Evolutionary conservation across 2,797 vertebrate species (phyloP).

Genomic region (Lepilemur ruficaudatus): DNA sequence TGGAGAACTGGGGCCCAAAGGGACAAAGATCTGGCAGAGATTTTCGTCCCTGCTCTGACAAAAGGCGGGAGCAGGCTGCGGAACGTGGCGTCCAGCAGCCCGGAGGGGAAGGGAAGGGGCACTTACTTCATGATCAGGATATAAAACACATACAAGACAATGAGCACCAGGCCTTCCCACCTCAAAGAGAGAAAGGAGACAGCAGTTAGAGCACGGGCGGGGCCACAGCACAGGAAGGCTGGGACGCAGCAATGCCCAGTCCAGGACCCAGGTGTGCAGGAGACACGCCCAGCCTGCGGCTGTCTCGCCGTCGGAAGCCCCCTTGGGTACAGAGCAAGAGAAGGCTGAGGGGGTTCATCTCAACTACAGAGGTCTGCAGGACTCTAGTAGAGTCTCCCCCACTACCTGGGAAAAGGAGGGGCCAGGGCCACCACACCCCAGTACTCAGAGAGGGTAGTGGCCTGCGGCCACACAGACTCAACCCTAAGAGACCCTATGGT

Average conservation of each 20-base stretch:
- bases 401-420: not conserved
- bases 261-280: fast-evolving
- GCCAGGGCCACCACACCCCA: not conserved
- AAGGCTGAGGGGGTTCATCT: not conserved
- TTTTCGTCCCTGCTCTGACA: not conserved
- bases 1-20: not conserved
- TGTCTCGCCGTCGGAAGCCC: not conserved
- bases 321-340: not conserved
- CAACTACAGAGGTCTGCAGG: not conserved
- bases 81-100: not conserved
- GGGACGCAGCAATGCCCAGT: fast-evolving
- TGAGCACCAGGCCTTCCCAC: conserved; percentile 90
- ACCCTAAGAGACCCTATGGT: not conserved
- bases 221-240: fast-evolving
- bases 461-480: not conserved
- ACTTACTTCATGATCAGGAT: conserved; percentile 91
- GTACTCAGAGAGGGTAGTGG: not conserved
- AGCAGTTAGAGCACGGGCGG: not conserved
- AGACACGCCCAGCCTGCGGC: fast-evolving
- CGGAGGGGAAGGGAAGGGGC: not conserved
- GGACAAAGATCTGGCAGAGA: not conserved
- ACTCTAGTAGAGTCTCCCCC: not conserved
- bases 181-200: conserved; percentile 81
- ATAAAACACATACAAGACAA: conserved; percentile 87
- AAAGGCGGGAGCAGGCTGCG: not conserved